phyloP scores from a whole-genome alignment of 2,113 vertebrate genomes.

The Cyanoliseus patagonus region DNA sequence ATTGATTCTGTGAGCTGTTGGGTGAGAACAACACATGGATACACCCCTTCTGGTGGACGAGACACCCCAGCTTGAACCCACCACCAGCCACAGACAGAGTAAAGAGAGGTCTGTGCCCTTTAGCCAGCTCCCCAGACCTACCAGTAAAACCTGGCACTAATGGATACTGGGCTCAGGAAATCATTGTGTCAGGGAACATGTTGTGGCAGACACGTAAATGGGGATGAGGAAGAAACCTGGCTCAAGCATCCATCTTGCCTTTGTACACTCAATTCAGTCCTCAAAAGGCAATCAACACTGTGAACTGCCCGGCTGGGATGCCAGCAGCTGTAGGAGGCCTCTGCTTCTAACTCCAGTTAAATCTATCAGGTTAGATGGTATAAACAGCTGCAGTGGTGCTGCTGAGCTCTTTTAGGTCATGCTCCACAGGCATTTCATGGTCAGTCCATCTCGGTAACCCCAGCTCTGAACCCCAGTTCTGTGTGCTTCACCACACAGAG shows the following conservation, averaged over 20 bases:
- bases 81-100: background rate
- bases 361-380: background rate
- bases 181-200: background rate
- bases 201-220: background rate
- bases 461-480: background rate
- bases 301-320: background rate
- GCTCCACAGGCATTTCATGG: background rate
- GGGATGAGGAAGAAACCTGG: background rate
- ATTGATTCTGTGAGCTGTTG: constrained; percentile 94
- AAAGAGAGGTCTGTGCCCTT: background rate
- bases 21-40: background rate
- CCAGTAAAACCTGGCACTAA: background rate
- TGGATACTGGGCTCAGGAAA: background rate
- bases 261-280: background rate
- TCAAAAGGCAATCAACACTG: background rate
- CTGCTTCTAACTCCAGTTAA: background rate
- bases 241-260: background rate
- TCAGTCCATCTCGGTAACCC: background rate
- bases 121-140: background rate
- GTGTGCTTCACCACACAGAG: background rate
- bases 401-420: background rate
- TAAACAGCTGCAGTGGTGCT: background rate
- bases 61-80: background rate
- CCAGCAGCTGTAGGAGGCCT: background rate
- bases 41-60: background rate